A percentile compares a stretch with the other conserved stretches of the same genome.
Conservation (phyloP, 2,113 vertebrate genomes). For the Pteronura brasiliensis region DNA sequence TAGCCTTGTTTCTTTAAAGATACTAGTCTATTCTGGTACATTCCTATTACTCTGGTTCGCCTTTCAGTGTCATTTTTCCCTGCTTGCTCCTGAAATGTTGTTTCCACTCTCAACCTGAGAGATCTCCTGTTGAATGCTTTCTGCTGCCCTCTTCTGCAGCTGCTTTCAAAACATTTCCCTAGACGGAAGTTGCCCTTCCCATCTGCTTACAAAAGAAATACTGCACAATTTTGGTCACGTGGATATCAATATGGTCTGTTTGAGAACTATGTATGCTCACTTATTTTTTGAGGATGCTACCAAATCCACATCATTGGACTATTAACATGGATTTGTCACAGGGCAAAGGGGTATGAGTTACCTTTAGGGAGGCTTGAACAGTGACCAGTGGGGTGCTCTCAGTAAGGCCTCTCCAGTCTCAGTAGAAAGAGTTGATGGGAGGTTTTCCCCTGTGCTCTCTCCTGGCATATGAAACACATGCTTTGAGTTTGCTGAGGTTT, state of each 20-base stretch:
- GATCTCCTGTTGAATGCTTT: background rate
- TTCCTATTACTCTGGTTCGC: background rate
- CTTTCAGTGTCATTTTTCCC: background rate
- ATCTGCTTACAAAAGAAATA: conserved; percentile 2
- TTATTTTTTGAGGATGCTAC: background rate
- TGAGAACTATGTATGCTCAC: background rate
- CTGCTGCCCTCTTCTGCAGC: background rate
- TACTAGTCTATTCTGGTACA: background rate
- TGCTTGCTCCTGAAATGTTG: background rate
- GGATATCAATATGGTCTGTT: background rate
- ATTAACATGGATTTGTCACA: background rate
- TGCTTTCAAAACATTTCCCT: background rate
- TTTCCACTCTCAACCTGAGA: background rate
- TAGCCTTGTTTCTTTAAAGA: background rate
- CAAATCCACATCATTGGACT: background rate
- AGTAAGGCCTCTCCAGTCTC: background rate
- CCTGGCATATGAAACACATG: conserved; percentile 49
- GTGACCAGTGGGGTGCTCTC: background rate
- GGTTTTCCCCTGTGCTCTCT: conserved; percentile 3
- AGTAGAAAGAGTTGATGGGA: conserved; percentile 31
- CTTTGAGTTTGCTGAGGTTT: conserved; percentile 69
- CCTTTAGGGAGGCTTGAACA: background rate
- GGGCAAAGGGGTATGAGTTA: background rate
- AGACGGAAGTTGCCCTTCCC: background rate
- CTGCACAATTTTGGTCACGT: background rate